Evolutionary conservation across 2,113 vertebrate genomes (phyloP).

Genomic region (Petaurus breviceps): DNA sequence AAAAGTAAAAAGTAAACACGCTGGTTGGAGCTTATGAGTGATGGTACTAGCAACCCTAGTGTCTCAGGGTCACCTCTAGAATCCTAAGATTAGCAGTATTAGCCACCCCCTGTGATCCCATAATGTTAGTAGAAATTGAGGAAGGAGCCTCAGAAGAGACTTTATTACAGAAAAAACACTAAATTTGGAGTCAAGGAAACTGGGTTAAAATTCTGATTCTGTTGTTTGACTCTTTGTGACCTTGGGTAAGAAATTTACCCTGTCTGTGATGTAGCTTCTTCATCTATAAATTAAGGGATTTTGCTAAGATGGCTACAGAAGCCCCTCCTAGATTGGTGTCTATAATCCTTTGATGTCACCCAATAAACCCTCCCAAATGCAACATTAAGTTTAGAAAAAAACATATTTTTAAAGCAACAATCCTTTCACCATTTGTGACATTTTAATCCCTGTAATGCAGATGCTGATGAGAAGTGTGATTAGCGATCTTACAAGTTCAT

Average conservation of each 20-base stretch:
- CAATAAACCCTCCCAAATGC: background rate
- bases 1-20: background rate
- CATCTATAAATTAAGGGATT: background rate
- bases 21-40: background rate
- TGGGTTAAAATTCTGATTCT: background rate
- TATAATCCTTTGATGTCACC: background rate
- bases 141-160: background rate
- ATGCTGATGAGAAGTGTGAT: background rate
- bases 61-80: background rate
- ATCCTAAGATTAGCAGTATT: background rate
- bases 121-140: background rate
- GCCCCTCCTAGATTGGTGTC: background rate
- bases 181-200: background rate
- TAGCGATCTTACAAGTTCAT: background rate
- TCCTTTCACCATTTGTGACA: background rate
- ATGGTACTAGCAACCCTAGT: background rate
- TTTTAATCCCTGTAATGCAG: background rate
- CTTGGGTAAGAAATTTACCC: background rate
- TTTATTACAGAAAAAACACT: background rate
- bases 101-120: background rate
- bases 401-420: background rate
- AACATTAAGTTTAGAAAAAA: background rate
- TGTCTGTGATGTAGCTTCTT: background rate
- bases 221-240: background rate
- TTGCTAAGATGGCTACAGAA: background rate